Evolutionary conservation across 1,140 invertebrate species (phyloP).

Genomic region (Eurosta solidaginis): DNA sequence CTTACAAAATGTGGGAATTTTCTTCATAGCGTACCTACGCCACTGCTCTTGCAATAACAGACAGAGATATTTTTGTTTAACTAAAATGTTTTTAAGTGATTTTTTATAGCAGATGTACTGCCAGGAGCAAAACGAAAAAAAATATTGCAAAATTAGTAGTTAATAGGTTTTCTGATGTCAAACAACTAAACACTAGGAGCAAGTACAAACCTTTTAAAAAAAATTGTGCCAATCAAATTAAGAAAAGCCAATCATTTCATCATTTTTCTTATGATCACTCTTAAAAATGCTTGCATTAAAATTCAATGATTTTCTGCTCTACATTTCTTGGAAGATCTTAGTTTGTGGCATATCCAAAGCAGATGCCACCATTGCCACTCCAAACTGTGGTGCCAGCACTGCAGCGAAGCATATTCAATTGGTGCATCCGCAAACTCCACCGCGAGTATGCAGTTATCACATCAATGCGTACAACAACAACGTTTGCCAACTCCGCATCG

Average conservation of each 20-base stretch:
- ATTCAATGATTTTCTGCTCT: background rate
- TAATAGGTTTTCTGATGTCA: no score
- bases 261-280: no score
- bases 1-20: no score
- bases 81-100: background rate
- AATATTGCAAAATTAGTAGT: no score
- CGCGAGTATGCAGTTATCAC: constrained; percentile 44
- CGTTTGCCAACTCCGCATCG: constrained; percentile 53
- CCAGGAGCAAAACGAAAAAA: background rate
- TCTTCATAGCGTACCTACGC: no score
- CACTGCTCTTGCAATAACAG: background rate
- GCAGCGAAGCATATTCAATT: constrained; percentile 49
- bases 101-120: background rate
- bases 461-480: constrained; percentile 47
- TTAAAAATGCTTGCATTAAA: background rate
- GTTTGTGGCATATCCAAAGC: background rate
- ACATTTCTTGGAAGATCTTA: background rate
- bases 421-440: constrained; percentile 43
- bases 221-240: no score
- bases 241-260: no score
- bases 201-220: no score
- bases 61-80: background rate
- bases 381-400: constrained; percentile 42
- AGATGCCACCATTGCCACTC: constrained; percentile 44
- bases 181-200: no score